phyloP scores from a whole-genome alignment of 2,113 vertebrate species.

The Pachycephala philippinensis region DNA sequence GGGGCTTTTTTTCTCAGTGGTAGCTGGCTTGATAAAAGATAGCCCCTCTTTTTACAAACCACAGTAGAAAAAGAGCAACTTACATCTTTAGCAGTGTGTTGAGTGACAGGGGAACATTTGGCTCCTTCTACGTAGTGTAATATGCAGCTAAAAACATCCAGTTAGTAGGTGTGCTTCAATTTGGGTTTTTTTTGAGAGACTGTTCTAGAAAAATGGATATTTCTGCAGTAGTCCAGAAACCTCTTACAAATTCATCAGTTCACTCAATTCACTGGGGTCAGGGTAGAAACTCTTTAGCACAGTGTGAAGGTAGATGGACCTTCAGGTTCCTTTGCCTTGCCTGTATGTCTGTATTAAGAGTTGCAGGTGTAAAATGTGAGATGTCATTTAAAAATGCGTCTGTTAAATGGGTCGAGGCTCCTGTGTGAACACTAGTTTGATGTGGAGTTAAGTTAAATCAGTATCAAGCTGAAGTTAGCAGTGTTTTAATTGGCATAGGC shows the following conservation, averaged over 20 bases:
- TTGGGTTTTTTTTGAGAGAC: neutral
- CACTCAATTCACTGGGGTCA: neutral
- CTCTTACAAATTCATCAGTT: neutral
- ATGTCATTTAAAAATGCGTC: neutral
- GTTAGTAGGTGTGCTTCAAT: conserved; percentile 38
- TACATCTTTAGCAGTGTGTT: neutral
- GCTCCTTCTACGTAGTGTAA: neutral
- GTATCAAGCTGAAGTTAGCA: neutral
- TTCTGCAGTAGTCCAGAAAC: neutral
- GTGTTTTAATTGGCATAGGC: neutral
- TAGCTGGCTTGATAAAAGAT: neutral
- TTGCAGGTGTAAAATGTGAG: neutral
- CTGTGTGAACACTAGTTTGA: neutral
- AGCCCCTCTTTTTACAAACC: neutral
- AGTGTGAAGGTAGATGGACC: neutral
- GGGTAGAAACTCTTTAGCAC: neutral
- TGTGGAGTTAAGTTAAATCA: neutral
- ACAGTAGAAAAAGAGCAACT: conserved; percentile 4
- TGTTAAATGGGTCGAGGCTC: neutral
- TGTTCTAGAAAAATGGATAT: conserved; percentile 14
- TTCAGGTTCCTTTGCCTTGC: neutral
- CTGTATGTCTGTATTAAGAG: neutral
- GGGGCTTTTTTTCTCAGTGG: neutral
- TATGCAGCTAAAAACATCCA: conserved; percentile 42
- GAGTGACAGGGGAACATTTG: conserved; percentile 42